A percentile compares a stretch with the other conserved stretches of the same genome.
Evolutionary conservation across 2,113 vertebrate genomes (phyloP).

Genomic region (Macquaria australasica): DNA sequence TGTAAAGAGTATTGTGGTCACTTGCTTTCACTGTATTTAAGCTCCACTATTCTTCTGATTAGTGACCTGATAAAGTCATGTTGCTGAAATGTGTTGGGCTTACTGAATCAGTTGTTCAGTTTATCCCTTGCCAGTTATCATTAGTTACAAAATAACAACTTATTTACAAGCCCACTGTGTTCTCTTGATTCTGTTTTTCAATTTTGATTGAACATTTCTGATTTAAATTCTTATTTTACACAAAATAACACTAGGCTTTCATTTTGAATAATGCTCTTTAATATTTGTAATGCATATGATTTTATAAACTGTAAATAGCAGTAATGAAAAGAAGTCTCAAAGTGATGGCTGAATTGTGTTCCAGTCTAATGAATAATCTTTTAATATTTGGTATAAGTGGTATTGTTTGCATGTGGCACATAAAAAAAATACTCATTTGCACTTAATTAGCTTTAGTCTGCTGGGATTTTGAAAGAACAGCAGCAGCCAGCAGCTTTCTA

Average conservation of each 20-base stretch:
- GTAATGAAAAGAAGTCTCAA: background rate
- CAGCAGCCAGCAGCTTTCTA: background rate
- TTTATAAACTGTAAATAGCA: background rate
- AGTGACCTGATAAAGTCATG: background rate
- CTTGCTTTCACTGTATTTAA: background rate
- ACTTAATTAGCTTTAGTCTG: slow-evolving; percentile 23
- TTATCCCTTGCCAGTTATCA: background rate
- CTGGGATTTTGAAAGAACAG: slow-evolving; percentile 8
- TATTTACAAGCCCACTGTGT: background rate
- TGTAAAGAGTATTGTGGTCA: background rate
- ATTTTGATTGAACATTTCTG: background rate
- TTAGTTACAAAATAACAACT: background rate
- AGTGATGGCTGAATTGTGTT: background rate
- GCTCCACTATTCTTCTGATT: background rate
- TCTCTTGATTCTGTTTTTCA: background rate
- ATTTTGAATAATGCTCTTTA: background rate
- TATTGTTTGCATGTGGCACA: slow-evolving; percentile 30
- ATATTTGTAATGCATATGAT: background rate
- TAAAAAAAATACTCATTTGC: slow-evolving; percentile 27
- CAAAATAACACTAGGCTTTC: background rate
- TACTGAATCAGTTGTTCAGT: background rate
- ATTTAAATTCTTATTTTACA: background rate
- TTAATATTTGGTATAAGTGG: slow-evolving; percentile 26
- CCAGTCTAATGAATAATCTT: background rate
- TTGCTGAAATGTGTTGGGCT: background rate